phyloP scores from a whole-genome alignment of 1,140 invertebrate species.

The Ceratina japonica region DNA sequence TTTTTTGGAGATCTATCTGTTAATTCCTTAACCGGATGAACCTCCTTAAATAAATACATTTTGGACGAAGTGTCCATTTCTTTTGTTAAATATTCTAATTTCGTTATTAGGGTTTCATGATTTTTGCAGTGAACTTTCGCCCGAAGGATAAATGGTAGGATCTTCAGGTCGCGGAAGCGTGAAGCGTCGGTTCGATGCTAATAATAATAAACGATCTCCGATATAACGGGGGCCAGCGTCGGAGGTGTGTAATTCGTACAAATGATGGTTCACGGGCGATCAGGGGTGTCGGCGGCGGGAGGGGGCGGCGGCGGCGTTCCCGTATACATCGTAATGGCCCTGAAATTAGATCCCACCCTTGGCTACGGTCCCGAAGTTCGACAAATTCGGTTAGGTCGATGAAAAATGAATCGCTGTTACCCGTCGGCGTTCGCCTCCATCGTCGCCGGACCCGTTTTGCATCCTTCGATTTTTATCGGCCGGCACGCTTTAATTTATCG shows the following conservation, averaged over 20 bases:
- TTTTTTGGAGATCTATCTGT: no score
- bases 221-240: slow-evolving; percentile 23
- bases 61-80: no score
- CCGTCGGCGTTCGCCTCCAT: slow-evolving; percentile 36
- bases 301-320: slow-evolving; percentile 47
- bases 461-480: slow-evolving; percentile 51
- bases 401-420: slow-evolving; percentile 73
- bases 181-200: slow-evolving; percentile 67
- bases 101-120: no score
- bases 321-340: slow-evolving; percentile 73
- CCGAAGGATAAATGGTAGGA: slow-evolving; percentile 17
- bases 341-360: slow-evolving; percentile 76
- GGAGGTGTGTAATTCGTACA: slow-evolving; percentile 76
- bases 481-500: slow-evolving; percentile 44
- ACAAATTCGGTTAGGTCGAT: slow-evolving; percentile 77
- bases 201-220: slow-evolving; percentile 77
- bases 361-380: slow-evolving; percentile 71
- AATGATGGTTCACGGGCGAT: slow-evolving; percentile 73
- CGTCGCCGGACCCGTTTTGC: slow-evolving; percentile 27
- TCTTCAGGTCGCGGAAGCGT: slow-evolving; percentile 58
- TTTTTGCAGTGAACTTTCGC: no score
- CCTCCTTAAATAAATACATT: no score
- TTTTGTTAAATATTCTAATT: no score
- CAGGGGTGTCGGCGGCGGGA: slow-evolving; percentile 46
- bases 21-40: no score